Percentiles rank a stretch among this genome's conserved stretches.
These are phyloP conservation scores for Orchestia grillus DNA, from an alignment of 1,140 invertebrate species.

Conservation along the genomic window DNA sequence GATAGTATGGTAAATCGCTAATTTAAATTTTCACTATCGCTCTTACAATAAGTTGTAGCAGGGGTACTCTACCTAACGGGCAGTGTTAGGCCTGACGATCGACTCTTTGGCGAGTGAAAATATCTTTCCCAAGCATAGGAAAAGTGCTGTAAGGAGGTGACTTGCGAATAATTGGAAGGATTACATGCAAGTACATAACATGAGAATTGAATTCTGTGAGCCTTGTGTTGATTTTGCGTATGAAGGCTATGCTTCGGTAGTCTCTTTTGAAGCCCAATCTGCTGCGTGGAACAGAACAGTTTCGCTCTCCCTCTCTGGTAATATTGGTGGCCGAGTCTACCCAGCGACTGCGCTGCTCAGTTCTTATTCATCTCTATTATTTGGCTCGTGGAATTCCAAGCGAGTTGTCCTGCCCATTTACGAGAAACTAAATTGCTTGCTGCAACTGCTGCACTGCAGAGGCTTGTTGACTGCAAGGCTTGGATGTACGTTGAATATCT, in stretches of 20 bases:
- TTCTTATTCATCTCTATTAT: conserved; percentile 2
- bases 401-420: not conserved
- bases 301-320: not conserved
- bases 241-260: not conserved
- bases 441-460: not conserved
- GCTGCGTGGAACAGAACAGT: not conserved
- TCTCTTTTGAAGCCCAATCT: not conserved
- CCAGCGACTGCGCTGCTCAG: not conserved
- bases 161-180: too few relatives aligned
- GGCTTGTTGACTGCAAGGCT: not conserved
- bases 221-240: not conserved
- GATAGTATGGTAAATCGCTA: too few relatives aligned
- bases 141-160: too few relatives aligned
- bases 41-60: too few relatives aligned
- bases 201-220: not conserved
- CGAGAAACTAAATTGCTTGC: not conserved
- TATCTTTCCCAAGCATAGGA: too few relatives aligned
- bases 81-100: too few relatives aligned
- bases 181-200: too few relatives aligned
- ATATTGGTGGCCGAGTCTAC: not conserved
- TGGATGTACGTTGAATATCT: too few relatives aligned
- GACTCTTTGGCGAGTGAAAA: too few relatives aligned
- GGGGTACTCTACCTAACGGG: too few relatives aligned
- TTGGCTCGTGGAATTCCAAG: not conserved
- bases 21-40: too few relatives aligned